A percentile compares a stretch with the other conserved stretches of the same genome.
phyloP scores from a whole-genome alignment of 2,797 vertebrate genomes.

The Ataeniobius toweri region DNA sequence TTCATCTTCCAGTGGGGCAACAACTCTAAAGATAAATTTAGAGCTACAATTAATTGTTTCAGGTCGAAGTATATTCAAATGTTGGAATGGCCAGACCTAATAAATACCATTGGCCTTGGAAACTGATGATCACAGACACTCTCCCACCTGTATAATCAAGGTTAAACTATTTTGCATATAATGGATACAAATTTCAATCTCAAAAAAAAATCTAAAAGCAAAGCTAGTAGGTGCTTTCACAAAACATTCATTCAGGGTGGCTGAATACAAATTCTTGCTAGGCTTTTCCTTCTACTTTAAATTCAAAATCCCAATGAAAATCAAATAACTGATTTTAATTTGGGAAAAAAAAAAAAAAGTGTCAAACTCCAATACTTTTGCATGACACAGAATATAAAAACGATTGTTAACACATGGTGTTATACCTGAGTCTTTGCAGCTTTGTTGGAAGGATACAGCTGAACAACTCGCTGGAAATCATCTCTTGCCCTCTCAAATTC shows the following conservation, averaged over 20 bases:
- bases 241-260: background rate
- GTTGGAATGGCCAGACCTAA: too few relatives aligned
- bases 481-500: conserved; percentile 89
- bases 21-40: too few relatives aligned
- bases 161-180: background rate
- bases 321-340: background rate
- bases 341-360: background rate
- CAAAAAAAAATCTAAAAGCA: background rate
- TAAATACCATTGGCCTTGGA: background rate
- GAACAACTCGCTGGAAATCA: conserved; percentile 90
- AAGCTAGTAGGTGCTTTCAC: background rate
- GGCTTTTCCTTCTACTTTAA: background rate
- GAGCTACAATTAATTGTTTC: too few relatives aligned
- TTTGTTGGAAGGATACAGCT: conserved; percentile 94
- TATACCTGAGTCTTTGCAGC: conserved; percentile 89
- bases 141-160: background rate
- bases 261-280: background rate
- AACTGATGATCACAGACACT: background rate
- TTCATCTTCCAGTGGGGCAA: too few relatives aligned
- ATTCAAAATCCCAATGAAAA: background rate
- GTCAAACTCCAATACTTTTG: background rate
- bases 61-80: too few relatives aligned
- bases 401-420: background rate
- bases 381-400: too few relatives aligned
- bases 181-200: background rate